These are phyloP conservation scores for Myrmecophaga tridactyla DNA, from an alignment of 2,113 vertebrate genomes.

Conservation along the genomic window DNA sequence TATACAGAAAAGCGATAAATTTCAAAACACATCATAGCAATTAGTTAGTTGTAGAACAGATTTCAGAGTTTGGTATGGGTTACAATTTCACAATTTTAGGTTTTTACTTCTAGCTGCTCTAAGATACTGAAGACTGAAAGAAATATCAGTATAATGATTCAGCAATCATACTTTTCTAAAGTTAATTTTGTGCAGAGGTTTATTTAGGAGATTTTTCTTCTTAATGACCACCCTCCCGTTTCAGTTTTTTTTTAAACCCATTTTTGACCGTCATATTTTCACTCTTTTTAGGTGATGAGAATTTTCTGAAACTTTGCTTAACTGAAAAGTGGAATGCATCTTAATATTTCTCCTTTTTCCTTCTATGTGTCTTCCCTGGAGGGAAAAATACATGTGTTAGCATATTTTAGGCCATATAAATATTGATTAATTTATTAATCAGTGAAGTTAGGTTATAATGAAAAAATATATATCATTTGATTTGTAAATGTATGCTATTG, in stretches of 20 bases:
- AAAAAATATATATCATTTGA: neutral
- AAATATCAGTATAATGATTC: no score
- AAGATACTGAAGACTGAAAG: no score
- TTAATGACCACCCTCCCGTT: neutral
- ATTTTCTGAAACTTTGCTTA: slow-evolving; percentile 20
- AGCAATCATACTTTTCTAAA: no score
- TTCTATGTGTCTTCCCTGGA: neutral
- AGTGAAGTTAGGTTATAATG: neutral
- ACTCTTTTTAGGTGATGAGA: neutral
- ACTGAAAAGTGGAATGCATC: neutral
- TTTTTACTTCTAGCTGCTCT: no score
- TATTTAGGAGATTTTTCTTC: neutral
- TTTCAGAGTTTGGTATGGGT: no score
- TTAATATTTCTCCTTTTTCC: neutral
- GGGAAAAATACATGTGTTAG: neutral
- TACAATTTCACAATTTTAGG: no score
- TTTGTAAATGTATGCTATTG: neutral
- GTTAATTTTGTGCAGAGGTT: slow-evolving; percentile 2
- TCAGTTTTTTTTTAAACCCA: neutral
- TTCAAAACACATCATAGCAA: no score
- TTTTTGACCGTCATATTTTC: neutral
- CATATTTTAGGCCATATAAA: slow-evolving; percentile 7
- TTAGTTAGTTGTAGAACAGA: no score
- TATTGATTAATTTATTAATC: neutral
- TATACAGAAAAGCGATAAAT: no score